A percentile compares a stretch with the other conserved stretches of the same genome.
Conservation (phyloP, 2,113 vertebrate species). For the Emydocephalus ijimae region DNA sequence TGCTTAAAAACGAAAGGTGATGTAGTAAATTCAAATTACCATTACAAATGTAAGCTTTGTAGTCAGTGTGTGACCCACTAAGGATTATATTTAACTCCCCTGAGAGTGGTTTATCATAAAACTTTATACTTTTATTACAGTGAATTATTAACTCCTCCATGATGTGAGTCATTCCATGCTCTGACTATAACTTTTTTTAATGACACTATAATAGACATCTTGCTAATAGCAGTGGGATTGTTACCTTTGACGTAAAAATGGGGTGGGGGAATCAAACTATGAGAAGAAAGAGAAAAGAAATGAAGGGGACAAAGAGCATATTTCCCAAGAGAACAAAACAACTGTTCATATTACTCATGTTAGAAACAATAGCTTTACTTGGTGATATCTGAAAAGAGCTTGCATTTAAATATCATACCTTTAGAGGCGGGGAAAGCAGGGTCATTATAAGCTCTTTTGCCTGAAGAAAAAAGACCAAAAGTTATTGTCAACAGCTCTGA, state of each 20-base stretch:
- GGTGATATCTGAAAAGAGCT: conserved; percentile 46
- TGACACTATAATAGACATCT: conserved; percentile 83
- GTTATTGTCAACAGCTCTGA: background rate
- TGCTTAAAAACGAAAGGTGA: conserved; percentile 81
- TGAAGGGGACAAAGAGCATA: conserved; percentile 34
- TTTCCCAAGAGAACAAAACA: conserved; percentile 52
- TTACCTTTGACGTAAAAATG: conserved; percentile 68
- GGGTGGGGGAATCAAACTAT: conserved; percentile 34
- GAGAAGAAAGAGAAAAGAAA: conserved; percentile 31
- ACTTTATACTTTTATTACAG: conserved; percentile 85
- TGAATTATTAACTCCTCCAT: conserved; percentile 84
- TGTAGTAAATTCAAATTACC: conserved; percentile 85
- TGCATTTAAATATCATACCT: conserved; percentile 44
- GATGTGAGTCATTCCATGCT: conserved; percentile 80
- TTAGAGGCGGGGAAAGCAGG: conserved; percentile 28
- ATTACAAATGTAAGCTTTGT: conserved; percentile 84
- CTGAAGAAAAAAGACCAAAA: background rate
- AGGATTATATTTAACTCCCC: conserved; percentile 84
- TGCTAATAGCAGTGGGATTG: conserved; percentile 76
- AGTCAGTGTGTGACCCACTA: conserved; percentile 80
- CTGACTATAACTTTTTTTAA: conserved; percentile 79
- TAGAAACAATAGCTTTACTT: conserved; percentile 35
- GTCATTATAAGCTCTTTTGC: conserved; percentile 3
- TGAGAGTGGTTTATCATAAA: conserved; percentile 85
- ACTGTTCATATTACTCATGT: conserved; percentile 27